phyloP scores from a whole-genome alignment of 2,113 vertebrate species.

The Ammodytes marinus region DNA sequence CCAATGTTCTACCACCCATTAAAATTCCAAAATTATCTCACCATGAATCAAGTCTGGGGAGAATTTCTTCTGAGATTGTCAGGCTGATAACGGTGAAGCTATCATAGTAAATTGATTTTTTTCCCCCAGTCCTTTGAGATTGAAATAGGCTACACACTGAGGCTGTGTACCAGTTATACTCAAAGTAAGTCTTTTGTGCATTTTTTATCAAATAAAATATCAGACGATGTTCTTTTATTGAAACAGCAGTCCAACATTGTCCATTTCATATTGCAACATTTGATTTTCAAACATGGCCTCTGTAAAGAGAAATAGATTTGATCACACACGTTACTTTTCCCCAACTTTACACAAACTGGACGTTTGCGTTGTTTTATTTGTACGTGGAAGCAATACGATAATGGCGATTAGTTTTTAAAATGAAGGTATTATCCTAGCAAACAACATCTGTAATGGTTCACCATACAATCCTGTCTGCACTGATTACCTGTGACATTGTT shows the following conservation, averaged over 20 bases:
- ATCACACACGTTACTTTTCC: conserved; percentile 42
- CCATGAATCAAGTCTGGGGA: conserved; percentile 1
- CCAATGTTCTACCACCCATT: conserved; percentile 37
- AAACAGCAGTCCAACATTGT: conserved; percentile 33
- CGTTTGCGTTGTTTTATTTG: neutral
- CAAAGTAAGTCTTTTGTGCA: conserved; percentile 14
- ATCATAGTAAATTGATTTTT: neutral
- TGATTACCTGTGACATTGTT: conserved; percentile 68
- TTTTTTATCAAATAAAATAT: conserved; percentile 43
- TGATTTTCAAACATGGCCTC: conserved; percentile 40
- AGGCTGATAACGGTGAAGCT: conserved; percentile 7
- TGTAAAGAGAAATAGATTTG: conserved; percentile 77
- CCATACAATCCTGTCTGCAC: conserved; percentile 71
- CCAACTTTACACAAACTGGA: conserved; percentile 16
- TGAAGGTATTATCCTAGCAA: conserved; percentile 55
- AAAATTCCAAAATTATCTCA: conserved; percentile 39
- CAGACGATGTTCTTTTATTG: conserved; percentile 47
- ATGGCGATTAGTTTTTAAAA: conserved; percentile 43
- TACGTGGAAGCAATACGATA: conserved; percentile 1
- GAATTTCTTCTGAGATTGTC: conserved; percentile 12
- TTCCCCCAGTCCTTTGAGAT: neutral
- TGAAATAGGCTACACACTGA: neutral
- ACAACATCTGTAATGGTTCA: conserved; percentile 56
- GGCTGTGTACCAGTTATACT: neutral
- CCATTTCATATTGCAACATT: conserved; percentile 47